A percentile compares a stretch with the other conserved stretches of the same genome.
phyloP scores from a whole-genome alignment of 2,113 vertebrate species.

The Platycercus adscitus region DNA sequence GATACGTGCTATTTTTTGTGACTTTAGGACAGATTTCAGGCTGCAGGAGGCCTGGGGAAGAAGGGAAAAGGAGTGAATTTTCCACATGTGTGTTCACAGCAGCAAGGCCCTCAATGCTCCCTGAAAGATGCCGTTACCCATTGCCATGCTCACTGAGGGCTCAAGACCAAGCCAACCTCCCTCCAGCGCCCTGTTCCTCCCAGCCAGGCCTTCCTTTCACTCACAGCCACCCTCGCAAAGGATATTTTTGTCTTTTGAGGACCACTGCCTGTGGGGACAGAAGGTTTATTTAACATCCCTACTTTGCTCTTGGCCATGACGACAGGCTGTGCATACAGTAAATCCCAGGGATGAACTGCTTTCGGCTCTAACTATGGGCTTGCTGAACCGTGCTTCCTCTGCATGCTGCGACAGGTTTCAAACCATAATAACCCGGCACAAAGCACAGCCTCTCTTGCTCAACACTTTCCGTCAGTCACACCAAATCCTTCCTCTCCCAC shows the following conservation, averaged over 20 bases:
- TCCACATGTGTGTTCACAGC: accelerated
- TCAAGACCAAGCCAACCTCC: neutral
- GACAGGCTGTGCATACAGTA: neutral
- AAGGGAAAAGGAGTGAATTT: neutral
- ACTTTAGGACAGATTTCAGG: neutral
- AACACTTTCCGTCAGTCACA: conserved; percentile 28
- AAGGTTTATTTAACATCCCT: conserved; percentile 20
- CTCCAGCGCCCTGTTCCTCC: neutral
- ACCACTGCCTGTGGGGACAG: neutral
- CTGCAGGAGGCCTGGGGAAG: neutral
- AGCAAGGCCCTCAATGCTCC: accelerated
- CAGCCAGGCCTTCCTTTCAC: neutral
- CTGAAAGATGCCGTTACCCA: accelerated
- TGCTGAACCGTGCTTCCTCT: conserved; percentile 43
- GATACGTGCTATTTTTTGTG: accelerated
- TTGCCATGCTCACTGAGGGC: accelerated
- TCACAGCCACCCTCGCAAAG: neutral
- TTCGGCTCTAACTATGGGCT: neutral
- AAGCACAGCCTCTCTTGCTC: conserved; percentile 12
- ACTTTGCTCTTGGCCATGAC: neutral
- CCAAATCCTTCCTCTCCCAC: neutral
- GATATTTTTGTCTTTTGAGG: neutral
- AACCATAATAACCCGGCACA: neutral
- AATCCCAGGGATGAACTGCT: conserved; percentile 23
- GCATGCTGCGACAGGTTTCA: conserved; percentile 25